A percentile compares a stretch with the other conserved stretches of the same genome.
These are phyloP conservation scores for Catharus fuscescens DNA, from an alignment of 2,113 vertebrate species.

Conservation along the genomic window DNA sequence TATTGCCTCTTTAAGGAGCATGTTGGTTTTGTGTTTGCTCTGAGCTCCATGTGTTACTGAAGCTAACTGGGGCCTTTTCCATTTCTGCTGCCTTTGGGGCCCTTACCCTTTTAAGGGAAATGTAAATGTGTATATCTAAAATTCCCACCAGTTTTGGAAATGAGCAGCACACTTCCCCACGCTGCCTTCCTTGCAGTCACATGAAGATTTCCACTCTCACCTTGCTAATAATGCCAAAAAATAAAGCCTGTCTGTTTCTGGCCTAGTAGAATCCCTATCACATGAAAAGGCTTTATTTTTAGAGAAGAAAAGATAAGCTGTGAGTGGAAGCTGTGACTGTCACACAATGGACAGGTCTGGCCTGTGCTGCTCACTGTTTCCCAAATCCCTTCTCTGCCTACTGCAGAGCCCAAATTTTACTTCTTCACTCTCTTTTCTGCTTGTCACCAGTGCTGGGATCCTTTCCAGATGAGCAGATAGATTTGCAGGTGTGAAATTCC, in stretches of 20 bases:
- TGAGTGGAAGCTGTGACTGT: background rate
- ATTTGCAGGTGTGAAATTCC: slow-evolving; percentile 32
- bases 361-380: background rate
- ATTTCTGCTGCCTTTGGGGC: slow-evolving; percentile 26
- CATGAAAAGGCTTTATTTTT: slow-evolving; percentile 40
- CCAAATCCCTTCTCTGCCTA: background rate
- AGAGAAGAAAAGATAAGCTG: slow-evolving; percentile 17
- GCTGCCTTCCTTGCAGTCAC: background rate
- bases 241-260: background rate
- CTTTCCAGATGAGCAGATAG: slow-evolving; percentile 2
- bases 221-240: slow-evolving; percentile 28
- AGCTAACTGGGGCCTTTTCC: background rate
- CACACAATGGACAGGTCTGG: slow-evolving; percentile 16
- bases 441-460: background rate
- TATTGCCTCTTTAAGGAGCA: slow-evolving; percentile 38
- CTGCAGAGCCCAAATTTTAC: background rate
- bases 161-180: background rate
- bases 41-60: background rate
- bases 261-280: slow-evolving; percentile 6
- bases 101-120: slow-evolving; percentile 39
- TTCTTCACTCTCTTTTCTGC: background rate
- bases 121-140: background rate
- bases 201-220: slow-evolving; percentile 7
- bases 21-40: slow-evolving; percentile 45
- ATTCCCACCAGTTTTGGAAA: slow-evolving; percentile 39